Conservation (phyloP, 2,888 invertebrate genomes). For the Cecidostiba fungosa region DNA sequence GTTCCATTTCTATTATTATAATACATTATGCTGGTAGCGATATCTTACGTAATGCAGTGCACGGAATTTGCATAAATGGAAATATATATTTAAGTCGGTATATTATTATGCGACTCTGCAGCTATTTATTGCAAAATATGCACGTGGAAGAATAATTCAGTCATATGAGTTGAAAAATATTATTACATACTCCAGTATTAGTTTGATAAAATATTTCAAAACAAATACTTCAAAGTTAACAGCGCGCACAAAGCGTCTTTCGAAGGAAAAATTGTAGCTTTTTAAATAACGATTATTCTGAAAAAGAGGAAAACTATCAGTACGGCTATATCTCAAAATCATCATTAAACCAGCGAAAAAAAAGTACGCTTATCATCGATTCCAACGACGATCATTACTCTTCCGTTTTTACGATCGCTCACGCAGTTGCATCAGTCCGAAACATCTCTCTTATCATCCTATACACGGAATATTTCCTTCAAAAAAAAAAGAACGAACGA, state of each 20-base stretch:
- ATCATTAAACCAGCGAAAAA: slow-evolving; percentile 2
- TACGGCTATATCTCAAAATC: slow-evolving; percentile 11
- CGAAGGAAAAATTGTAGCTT: neutral
- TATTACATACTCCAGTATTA: too few relatives aligned
- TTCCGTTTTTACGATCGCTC: slow-evolving; percentile 15
- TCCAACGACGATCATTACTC: slow-evolving; percentile 20
- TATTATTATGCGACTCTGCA: neutral
- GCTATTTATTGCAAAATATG: neutral
- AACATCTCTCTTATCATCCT: neutral
- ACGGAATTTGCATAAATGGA: slow-evolving; percentile 3
- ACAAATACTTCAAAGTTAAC: too few relatives aligned
- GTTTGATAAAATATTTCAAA: neutral
- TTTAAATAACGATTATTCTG: neutral
- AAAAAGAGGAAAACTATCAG: neutral
- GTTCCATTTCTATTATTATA: slow-evolving; percentile 14
- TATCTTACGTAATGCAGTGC: slow-evolving; percentile 8
- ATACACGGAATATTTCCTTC: neutral
- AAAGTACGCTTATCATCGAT: slow-evolving; percentile 18
- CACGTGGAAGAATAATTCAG: neutral
- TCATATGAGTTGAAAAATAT: too few relatives aligned
- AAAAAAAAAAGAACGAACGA: neutral
- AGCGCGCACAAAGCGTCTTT: neutral
- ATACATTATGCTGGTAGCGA: slow-evolving; percentile 1
- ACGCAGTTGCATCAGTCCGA: neutral
- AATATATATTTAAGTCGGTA: slow-evolving; percentile 2